Evolutionary conservation across 2,888 invertebrate genomes (phyloP).

Genomic region (Lasioglossum calceatum): DNA sequence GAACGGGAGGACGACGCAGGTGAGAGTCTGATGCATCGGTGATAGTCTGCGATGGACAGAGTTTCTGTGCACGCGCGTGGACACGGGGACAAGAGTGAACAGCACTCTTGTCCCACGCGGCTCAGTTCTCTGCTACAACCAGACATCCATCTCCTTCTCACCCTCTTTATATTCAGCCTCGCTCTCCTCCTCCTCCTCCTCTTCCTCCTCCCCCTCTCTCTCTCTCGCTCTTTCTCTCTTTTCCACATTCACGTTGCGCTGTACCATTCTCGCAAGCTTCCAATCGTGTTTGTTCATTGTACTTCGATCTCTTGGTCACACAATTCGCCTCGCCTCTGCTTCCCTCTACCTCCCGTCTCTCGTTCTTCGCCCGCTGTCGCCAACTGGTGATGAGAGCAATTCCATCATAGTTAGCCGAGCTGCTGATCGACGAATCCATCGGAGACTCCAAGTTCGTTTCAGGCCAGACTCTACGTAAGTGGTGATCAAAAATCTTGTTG

Average conservation of each 20-base stretch:
- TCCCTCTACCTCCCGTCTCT: not conserved
- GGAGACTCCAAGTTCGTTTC: not conserved
- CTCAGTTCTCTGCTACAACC: conserved; percentile 77
- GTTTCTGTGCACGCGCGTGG: conserved; percentile 66
- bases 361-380: not conserved
- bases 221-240: not conserved
- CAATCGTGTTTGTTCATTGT: conserved; percentile 24
- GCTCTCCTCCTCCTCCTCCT: not conserved
- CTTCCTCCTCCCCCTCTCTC: too few relatives aligned
- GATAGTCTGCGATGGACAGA: conserved; percentile 50
- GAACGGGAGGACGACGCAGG: conserved; percentile 32
- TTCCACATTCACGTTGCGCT: not conserved
- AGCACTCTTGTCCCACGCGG: conserved; percentile 80
- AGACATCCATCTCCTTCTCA: conserved; percentile 34
- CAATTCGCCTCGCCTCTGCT: not conserved
- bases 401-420: not conserved
- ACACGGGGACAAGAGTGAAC: conserved; percentile 75
- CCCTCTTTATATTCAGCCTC: conserved; percentile 40
- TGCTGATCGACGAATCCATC: not conserved
- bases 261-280: not conserved
- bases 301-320: conserved; percentile 19
- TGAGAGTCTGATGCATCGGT: conserved; percentile 24
- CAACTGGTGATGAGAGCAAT: not conserved
- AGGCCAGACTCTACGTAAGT: too few relatives aligned
- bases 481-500: too few relatives aligned